phyloP scores from a whole-genome alignment of 2,113 vertebrate genomes.

The Nyctibius bracteatus region DNA sequence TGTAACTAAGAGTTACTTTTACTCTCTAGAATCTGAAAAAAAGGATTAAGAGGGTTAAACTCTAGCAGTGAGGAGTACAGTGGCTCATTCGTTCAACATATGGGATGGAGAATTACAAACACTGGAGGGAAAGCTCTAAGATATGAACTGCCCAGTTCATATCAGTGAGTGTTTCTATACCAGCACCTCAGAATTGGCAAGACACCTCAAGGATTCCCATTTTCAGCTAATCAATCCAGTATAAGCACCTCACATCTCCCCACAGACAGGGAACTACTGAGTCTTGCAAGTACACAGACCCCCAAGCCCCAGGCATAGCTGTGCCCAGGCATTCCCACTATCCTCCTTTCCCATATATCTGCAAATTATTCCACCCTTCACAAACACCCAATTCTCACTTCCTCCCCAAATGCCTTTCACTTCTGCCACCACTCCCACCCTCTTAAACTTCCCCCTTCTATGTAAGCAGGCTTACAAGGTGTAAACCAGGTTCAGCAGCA shows the following conservation, averaged over 20 bases:
- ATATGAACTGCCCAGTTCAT: background rate
- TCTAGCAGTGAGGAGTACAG: background rate
- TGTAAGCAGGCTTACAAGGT: background rate
- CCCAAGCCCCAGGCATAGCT: rapidly evolving
- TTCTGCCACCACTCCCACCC: background rate
- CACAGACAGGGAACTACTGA: too few relatives aligned
- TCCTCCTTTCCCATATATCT: background rate
- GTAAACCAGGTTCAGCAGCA: background rate
- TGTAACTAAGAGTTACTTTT: background rate
- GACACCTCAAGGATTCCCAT: background rate
- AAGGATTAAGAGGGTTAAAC: background rate
- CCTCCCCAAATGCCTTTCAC: background rate
- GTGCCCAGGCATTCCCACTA: background rate
- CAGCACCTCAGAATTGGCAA: background rate
- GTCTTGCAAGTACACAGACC: background rate
- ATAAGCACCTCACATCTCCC: too few relatives aligned
- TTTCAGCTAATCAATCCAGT: background rate
- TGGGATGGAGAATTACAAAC: background rate
- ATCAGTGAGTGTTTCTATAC: background rate
- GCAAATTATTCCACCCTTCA: background rate
- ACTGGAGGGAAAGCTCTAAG: background rate
- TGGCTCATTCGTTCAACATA: rapidly evolving
- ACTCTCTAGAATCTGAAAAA: background rate
- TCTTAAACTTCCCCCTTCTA: background rate
- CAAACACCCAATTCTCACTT: background rate